Evolutionary conservation across 2,113 vertebrate species (phyloP).

Genomic region (Strix aluco): DNA sequence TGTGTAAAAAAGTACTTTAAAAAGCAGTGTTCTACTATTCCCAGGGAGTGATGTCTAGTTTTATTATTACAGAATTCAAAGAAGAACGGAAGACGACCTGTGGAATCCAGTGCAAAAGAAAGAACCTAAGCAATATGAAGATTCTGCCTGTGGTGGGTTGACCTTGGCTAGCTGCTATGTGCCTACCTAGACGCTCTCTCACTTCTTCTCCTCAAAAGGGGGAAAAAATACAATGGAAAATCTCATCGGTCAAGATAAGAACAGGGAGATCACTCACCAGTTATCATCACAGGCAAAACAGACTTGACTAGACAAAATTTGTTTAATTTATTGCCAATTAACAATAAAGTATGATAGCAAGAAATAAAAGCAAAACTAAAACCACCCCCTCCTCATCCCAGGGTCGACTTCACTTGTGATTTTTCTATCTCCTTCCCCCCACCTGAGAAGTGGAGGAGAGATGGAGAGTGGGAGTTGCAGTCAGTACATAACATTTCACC

Average conservation of each 20-base stretch:
- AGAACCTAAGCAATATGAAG: neutral
- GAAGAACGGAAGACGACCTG: neutral
- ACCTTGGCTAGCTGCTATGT: neutral
- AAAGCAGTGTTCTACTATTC: neutral
- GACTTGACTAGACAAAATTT: neutral
- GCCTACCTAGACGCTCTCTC: neutral
- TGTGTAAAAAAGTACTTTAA: neutral
- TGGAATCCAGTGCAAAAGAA: neutral
- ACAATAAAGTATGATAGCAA: neutral
- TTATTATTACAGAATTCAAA: neutral
- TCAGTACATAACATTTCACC: neutral
- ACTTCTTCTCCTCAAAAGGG: neutral
- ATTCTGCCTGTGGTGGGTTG: neutral
- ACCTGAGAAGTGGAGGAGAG: neutral
- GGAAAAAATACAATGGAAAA: neutral
- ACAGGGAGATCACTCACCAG: neutral
- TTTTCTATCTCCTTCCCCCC: neutral
- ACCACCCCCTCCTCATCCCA: neutral
- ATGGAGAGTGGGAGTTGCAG: neutral
- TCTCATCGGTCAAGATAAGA: neutral
- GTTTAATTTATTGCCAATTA: neutral
- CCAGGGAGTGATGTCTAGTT: neutral
- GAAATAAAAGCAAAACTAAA: neutral
- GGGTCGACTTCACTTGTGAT: neutral
- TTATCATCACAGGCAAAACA: neutral